phyloP scores from a whole-genome alignment of 1,140 invertebrate species.

The Epicauta chinensis region DNA sequence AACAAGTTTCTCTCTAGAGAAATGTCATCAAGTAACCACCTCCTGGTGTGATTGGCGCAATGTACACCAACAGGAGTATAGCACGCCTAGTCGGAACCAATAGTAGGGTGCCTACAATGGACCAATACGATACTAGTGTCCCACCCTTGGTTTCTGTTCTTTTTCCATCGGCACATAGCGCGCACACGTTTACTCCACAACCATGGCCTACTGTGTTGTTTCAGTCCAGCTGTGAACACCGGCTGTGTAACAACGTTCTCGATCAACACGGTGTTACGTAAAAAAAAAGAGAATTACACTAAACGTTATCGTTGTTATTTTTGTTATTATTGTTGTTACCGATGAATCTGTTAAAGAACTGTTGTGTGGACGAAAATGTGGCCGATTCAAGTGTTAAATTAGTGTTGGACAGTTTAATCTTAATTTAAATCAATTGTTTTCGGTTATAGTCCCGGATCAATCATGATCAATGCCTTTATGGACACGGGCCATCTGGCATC shows the following conservation, averaged over 20 bases:
- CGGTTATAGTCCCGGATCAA: conserved; percentile 28
- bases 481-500: conserved; percentile 61
- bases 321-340: too few species aligned
- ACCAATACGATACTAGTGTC: conserved; percentile 27
- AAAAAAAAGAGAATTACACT: background rate
- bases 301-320: too few species aligned
- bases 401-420: background rate
- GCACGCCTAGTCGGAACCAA: conserved; percentile 27
- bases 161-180: background rate
- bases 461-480: conserved; percentile 77
- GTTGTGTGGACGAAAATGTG: background rate
- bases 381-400: background rate
- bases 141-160: conserved; percentile 7
- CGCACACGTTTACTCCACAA: conserved; percentile 7
- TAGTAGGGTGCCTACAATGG: conserved; percentile 24
- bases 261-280: conserved; percentile 1
- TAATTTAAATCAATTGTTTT: too few species aligned
- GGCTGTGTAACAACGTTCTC: conserved; percentile 1
- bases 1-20: conserved; percentile 32
- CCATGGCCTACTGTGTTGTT: conserved; percentile 28
- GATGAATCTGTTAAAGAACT: background rate
- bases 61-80: conserved; percentile 27
- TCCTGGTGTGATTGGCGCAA: conserved; percentile 34
- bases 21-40: conserved; percentile 28
- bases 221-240: conserved; percentile 41